These are phyloP conservation scores for Drosophila miranda DNA, from an alignment of 1,140 invertebrate species.

Conservation along the genomic window DNA sequence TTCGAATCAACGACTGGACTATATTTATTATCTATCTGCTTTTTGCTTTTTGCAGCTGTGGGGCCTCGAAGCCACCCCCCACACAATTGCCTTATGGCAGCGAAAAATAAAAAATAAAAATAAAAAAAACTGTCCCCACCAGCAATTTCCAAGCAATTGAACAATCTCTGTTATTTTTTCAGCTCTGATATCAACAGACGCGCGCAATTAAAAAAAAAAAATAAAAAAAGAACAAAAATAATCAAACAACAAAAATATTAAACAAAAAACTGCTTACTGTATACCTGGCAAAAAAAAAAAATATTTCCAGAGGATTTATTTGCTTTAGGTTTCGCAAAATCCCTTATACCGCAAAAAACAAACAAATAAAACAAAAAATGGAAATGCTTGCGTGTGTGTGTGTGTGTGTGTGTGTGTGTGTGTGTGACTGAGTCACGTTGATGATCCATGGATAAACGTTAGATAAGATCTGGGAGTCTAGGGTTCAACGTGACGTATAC, in stretches of 20 bases:
- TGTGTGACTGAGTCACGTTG: conserved; percentile 1
- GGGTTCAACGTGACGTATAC: conserved; percentile 33
- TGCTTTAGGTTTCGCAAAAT: neutral
- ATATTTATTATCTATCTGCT: no score
- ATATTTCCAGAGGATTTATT: conserved; percentile 19
- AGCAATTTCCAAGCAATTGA: conserved; percentile 9
- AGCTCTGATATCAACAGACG: conserved; percentile 19
- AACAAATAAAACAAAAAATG: neutral
- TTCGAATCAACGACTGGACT: no score
- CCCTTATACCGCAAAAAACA: neutral
- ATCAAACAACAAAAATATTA: neutral
- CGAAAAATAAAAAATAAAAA: no score
- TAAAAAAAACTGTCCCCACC: conserved; percentile 12
- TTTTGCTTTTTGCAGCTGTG: no score
- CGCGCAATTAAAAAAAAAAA: conserved; percentile 12
- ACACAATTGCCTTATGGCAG: no score
- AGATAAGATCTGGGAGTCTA: conserved; percentile 12
- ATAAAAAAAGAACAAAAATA: neutral
- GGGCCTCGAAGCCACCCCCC: no score
- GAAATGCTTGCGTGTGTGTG: neutral
- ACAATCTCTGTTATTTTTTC: conserved; percentile 23
- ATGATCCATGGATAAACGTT: conserved; percentile 8
- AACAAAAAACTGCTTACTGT: conserved; percentile 10
- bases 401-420: conserved; percentile 5
- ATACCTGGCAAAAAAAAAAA: conserved; percentile 14